phyloP scores from a whole-genome alignment of 2,113 vertebrate genomes.

The Odocoileus hemionus region DNA sequence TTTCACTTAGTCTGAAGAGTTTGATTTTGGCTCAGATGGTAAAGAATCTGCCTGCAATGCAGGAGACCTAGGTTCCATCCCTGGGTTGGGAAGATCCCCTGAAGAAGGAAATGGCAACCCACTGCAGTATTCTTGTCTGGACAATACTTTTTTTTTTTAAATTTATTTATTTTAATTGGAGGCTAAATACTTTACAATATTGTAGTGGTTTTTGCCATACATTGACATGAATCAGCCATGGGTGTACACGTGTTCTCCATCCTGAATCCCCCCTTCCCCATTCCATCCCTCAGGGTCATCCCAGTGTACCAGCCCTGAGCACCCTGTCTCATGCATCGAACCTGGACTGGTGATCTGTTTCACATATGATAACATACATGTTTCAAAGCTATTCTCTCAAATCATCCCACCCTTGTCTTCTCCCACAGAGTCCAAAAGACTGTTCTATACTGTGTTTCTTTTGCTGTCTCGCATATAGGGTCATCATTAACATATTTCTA shows the following conservation, averaged over 20 bases:
- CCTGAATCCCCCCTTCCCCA: background rate
- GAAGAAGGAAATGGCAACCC: background rate
- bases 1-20: background rate
- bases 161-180: background rate
- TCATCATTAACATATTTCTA: background rate
- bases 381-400: background rate
- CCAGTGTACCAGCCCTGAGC: background rate
- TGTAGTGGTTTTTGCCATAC: background rate
- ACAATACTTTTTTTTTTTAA: background rate
- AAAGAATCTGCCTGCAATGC: background rate
- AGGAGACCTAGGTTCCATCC: background rate
- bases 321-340: background rate
- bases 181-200: background rate
- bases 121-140: background rate
- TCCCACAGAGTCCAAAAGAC: background rate
- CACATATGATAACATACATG: background rate
- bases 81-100: background rate
- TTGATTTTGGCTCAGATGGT: background rate
- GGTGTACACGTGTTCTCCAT: background rate
- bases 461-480: background rate
- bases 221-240: background rate
- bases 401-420: background rate
- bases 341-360: background rate
- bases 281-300: background rate
- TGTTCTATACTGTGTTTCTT: background rate